A percentile compares a stretch with the other conserved stretches of the same genome.
Conservation (phyloP, 2,797 vertebrate species). For the Falco cherrug region DNA sequence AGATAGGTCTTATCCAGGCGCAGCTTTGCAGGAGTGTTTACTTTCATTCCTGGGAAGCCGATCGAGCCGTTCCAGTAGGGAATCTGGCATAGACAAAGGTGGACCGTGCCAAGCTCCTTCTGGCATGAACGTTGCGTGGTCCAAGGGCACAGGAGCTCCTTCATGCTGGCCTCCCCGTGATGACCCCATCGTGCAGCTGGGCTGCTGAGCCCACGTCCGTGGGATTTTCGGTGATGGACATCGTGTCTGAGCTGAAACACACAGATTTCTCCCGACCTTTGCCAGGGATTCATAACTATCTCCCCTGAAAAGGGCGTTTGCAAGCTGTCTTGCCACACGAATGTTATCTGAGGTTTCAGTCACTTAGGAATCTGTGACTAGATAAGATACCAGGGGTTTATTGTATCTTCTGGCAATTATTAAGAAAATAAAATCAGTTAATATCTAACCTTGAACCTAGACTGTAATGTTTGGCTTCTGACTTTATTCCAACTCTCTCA, state of each 20-base stretch:
- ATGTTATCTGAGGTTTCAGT: conserved; percentile 55
- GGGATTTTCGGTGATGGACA: rapidly evolving
- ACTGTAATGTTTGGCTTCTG: neutral
- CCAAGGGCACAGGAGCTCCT: neutral
- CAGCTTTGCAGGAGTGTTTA: conserved; percentile 37
- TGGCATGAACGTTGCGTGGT: neutral
- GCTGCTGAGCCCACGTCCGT: rapidly evolving
- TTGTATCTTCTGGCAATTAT: conserved; percentile 67
- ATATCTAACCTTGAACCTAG: conserved; percentile 65
- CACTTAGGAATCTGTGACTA: conserved; percentile 38
- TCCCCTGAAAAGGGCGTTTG: neutral
- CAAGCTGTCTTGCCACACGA: neutral
- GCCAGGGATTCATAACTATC: neutral
- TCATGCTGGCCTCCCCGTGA: rapidly evolving
- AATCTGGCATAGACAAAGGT: neutral
- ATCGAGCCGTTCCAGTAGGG: conserved; percentile 20
- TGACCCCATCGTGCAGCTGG: rapidly evolving
- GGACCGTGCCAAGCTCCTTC: neutral
- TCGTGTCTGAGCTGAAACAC: rapidly evolving
- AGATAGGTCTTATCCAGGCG: neutral
- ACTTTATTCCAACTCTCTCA: neutral
- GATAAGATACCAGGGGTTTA: conserved; percentile 65
- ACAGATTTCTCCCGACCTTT: neutral
- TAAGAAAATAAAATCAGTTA: conserved; percentile 70
- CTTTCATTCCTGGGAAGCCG: conserved; percentile 47